Evolutionary conservation across 2,888 invertebrate species (phyloP), one percentile per base, ranked within the genome.

Genomic region (Acleris emargana): DNA sequence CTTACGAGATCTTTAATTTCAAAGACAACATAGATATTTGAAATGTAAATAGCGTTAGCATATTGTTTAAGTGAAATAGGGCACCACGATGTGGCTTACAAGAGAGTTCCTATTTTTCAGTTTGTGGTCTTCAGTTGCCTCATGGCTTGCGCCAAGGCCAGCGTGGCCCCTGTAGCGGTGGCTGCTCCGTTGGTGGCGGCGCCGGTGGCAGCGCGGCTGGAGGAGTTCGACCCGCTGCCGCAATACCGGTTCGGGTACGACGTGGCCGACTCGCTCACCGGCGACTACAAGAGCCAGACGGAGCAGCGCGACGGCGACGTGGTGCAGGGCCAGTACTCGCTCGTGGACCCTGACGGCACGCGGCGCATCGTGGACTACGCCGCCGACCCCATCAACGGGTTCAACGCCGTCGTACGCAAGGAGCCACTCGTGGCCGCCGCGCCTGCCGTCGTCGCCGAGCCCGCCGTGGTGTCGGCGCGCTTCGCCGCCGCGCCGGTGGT

Each of bases 191-290:
- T 82, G 2, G 77, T 83, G 0, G 83, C 83, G 2, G 63, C 63
- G 22, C 60, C 62, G 45, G 72, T 76, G 0, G 76, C 80, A 4
- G 81, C 81, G 1, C 69, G 75, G 25, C 73, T 89, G 0, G 91
- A 90, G 67, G 86, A 93, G 67, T 93, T 93, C 74, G 94, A 94
- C 76, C 88, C 93, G 0, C 82, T 89, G 60, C 94, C 95, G 0
- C 94, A 94, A 78, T 95, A 95, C 83, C 80, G 79, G 54, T 90
- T 84, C 70, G 89, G 86, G 43, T 91, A 90, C 70, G 78, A 86
- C 58, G 89, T 91, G 18, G 84, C 84, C 0, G 90, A 91, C 68
- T 74, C 86, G 3, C 79, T 87, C 45, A 89, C 90, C 58, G 89
- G 89, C 2, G 90, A 90, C 73, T 86, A 84, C 78, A 90, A 90